Evolutionary conservation across 2,113 vertebrate species (phyloP).

Genomic region (Drymodes brunneopygia): DNA sequence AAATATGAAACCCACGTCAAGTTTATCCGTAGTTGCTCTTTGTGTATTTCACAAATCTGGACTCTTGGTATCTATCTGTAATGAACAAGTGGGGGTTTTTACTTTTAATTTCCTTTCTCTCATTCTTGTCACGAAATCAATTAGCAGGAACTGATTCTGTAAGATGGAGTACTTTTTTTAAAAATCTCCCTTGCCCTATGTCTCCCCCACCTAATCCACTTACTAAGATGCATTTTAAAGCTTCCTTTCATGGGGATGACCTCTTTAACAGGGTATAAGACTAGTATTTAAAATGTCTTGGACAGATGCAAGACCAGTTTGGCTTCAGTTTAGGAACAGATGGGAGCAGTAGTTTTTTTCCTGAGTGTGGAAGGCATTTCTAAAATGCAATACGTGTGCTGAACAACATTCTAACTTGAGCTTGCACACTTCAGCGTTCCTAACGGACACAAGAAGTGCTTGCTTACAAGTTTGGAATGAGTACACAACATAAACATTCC

Average conservation of each 20-base stretch:
- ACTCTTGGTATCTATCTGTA: background rate
- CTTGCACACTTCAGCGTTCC: background rate
- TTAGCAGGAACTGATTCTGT: background rate
- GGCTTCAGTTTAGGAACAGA: background rate
- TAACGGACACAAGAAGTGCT: background rate
- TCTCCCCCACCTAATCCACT: background rate
- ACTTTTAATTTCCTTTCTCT: background rate
- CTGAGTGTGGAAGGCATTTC: background rate
- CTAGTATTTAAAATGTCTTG: background rate
- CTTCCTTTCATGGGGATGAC: background rate
- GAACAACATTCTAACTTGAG: background rate
- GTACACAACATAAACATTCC: background rate
- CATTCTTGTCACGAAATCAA: fast-evolving
- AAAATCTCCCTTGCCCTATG: background rate
- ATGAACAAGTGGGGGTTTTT: background rate
- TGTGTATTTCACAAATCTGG: background rate
- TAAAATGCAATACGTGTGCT: background rate
- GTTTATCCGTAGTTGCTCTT: background rate
- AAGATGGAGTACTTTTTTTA: background rate
- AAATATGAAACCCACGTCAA: background rate
- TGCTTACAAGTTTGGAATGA: background rate
- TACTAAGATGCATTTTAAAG: background rate
- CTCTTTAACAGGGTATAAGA: background rate
- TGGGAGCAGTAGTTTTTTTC: background rate
- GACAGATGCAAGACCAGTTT: background rate